Base-by-base conservation (phyloP, 2,113 vertebrate species). In the Microcebus lehilahytsara region DNA sequence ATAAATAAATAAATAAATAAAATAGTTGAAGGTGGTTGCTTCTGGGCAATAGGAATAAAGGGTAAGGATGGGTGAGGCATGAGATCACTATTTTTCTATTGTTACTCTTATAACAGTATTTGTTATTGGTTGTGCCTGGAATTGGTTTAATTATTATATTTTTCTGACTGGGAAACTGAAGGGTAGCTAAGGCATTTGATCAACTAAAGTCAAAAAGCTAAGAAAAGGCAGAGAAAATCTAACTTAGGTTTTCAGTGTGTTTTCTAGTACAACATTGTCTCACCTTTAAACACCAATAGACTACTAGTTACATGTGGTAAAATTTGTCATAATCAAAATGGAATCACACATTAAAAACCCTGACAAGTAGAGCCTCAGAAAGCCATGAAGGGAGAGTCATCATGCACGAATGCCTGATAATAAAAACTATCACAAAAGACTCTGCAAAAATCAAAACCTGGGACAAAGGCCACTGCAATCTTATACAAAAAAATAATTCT, bases 111-210 rank as follows among this genome's bases (percentile, higher is more conserved):
- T 3, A 12, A 23, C 4, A 79, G 27, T 67, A 42, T 83, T 22
- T 42, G 3, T 32, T 66, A 53, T 20, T 34, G 62, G 40, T 51
- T 78, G 49, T n/a, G 40, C 30, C 25, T 86, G 10, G 25, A 53
- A 78, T 17, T 51, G 13, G 11, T 66, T 87, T 95, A 51, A 83
- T 19, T 74, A 27, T 16, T 14, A 62, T 6, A 34, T 9, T 40
- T 62, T 64, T 88, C 60, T 89, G 37, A 88, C 37, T 66, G 16
- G 5, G n/a, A 93, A 93, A 93, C 11, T 72, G 17, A 97, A 91
- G 3, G 40, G 49, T 3, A 75, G 49, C 37, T 79, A 34, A 87
- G 32, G 51, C 23, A 69, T 79, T 77, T 91, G 7, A 34, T 80
- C 37, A 96, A 80, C 19, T 74, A 85, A 40, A 22, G 27, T 89